phyloP scores from a whole-genome alignment of 64 coral and sea anemone species.

The Actinia tenebrosa region DNA sequence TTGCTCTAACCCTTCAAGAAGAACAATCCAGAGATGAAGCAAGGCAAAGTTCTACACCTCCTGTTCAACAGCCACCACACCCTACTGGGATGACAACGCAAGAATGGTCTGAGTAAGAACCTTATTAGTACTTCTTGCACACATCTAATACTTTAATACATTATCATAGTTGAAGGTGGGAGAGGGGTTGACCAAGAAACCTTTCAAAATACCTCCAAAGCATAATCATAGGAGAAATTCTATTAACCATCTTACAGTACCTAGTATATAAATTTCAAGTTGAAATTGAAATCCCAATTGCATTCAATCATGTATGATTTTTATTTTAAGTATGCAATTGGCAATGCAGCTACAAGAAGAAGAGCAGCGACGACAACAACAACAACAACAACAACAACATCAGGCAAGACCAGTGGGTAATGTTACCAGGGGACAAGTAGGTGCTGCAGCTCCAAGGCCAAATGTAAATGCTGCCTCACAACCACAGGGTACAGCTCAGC shows the following conservation, averaged over 20 bases:
- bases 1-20: slow-evolving; percentile 82
- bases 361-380: slow-evolving; percentile 44
- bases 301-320: neutral
- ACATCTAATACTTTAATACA: neutral
- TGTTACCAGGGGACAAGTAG: neutral
- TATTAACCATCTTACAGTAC: too few species aligned
- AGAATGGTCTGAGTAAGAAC: slow-evolving; percentile 82
- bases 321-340: slow-evolving; percentile 63
- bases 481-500: neutral
- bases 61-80: neutral
- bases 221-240: too few species aligned
- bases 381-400: slow-evolving; percentile 49
- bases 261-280: too few species aligned
- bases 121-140: neutral
- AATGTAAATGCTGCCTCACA: neutral
- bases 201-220: too few species aligned
- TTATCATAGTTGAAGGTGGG: too few species aligned
- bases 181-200: too few species aligned
- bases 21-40: slow-evolving; percentile 39
- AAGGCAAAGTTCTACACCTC: neutral
- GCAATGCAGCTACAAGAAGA: slow-evolving; percentile 92
- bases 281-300: neutral
- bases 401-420: neutral
- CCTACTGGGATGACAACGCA: slow-evolving; percentile 33
- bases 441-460: neutral